phyloP scores from a whole-genome alignment of 2,888 invertebrate species.

The Drosophila koepferae region DNA sequence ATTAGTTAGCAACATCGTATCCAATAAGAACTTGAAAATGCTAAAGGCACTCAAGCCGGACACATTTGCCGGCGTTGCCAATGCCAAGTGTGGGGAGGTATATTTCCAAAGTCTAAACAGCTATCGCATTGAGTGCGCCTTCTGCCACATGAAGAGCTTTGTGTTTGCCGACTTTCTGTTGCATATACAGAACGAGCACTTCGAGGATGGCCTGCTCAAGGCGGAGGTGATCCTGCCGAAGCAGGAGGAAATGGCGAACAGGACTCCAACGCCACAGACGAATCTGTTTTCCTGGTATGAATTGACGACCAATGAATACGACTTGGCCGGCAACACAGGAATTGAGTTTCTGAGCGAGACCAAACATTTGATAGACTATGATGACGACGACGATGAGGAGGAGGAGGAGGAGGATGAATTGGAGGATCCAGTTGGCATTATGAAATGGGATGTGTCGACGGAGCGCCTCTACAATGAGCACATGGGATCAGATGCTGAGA shows the following conservation, averaged over 20 bases:
- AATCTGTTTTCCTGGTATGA: constrained; percentile 67
- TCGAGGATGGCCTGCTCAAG: constrained; percentile 69
- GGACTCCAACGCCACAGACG: constrained; percentile 18
- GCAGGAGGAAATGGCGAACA: constrained; percentile 38
- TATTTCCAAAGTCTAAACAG: constrained; percentile 73
- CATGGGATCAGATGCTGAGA: constrained; percentile 26
- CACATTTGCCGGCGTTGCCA: constrained; percentile 64
- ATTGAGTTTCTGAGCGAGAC: constrained; percentile 19
- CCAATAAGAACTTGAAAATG: constrained; percentile 42
- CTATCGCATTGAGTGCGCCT: constrained; percentile 75
- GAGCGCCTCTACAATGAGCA: constrained; percentile 45
- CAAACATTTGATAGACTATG: constrained; percentile 15
- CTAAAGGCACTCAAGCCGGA: constrained; percentile 60
- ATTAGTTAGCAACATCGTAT: constrained; percentile 27
- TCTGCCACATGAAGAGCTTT: constrained; percentile 78
- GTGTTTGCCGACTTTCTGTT: constrained; percentile 74
- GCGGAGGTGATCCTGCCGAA: constrained; percentile 49
- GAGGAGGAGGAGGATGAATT: not conserved
- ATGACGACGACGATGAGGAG: constrained; percentile 14
- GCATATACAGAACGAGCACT: constrained; percentile 78
- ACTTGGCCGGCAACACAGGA: constrained; percentile 21
- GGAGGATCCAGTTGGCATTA: constrained; percentile 47
- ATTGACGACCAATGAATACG: constrained; percentile 19
- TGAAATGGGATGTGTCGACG: constrained; percentile 57
- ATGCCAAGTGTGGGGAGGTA: constrained; percentile 80